phyloP scores from a whole-genome alignment of 1,140 invertebrate genomes.

The Drosophila ogumai region DNA sequence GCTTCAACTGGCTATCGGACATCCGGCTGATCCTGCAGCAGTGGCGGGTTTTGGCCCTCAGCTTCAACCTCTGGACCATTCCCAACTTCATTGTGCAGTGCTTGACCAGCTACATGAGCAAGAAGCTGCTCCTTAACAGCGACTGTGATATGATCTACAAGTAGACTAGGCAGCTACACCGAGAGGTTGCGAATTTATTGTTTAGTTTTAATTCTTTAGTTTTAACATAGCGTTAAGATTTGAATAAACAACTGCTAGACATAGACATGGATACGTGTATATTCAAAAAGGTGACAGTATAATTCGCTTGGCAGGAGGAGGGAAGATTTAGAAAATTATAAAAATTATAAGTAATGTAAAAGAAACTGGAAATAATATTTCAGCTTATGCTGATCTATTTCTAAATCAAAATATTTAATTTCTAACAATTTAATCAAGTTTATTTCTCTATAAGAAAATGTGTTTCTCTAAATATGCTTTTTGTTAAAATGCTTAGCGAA shows the following conservation, averaged over 20 bases:
- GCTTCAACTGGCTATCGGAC: slow-evolving; percentile 61
- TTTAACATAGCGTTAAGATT: slow-evolving; percentile 40
- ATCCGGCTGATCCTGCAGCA: slow-evolving; percentile 55
- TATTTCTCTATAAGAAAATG: not conserved
- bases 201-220: slow-evolving; percentile 33
- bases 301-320: slow-evolving; percentile 3
- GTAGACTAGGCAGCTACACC: slow-evolving; percentile 46
- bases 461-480: not conserved
- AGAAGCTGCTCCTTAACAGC: slow-evolving; percentile 72
- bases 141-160: slow-evolving; percentile 84
- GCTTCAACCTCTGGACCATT: slow-evolving; percentile 77
- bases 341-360: not conserved
- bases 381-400: too few relatives aligned
- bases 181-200: slow-evolving; percentile 60
- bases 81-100: slow-evolving; percentile 71
- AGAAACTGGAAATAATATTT: too few relatives aligned
- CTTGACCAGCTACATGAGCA: slow-evolving; percentile 72
- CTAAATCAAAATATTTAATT: not conserved
- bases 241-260: slow-evolving; percentile 71
- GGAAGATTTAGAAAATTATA: not conserved
- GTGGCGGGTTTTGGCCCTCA: slow-evolving; percentile 57
- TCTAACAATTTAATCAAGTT: not conserved
- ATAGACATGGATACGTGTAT: slow-evolving; percentile 47
- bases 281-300: slow-evolving; percentile 16
- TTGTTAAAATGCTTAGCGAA: slow-evolving; percentile 9